phyloP scores from a whole-genome alignment of 2,888 invertebrate genomes.

The Coenonympha glycerion region DNA sequence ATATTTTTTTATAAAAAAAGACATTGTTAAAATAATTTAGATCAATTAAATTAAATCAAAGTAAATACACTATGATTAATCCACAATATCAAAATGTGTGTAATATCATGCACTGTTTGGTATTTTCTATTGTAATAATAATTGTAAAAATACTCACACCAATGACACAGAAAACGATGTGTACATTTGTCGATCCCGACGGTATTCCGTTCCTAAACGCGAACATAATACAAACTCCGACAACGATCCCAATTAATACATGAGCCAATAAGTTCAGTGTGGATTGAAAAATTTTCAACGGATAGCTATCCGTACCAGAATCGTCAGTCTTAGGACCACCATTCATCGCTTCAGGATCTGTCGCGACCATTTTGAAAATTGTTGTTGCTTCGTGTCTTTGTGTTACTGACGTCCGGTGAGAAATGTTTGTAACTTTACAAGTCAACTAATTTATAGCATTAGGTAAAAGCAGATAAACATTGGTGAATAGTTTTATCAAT shows the following conservation, averaged over 20 bases:
- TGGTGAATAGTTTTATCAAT: constrained; percentile 37
- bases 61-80: too few relatives aligned
- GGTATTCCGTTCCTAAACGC: constrained; percentile 43
- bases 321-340: constrained; percentile 19
- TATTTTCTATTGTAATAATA: too few relatives aligned
- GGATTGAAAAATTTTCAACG: constrained; percentile 43
- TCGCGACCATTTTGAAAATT: constrained; percentile 2
- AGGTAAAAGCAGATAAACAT: constrained; percentile 29
- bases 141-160: constrained; percentile 63
- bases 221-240: constrained; percentile 41
- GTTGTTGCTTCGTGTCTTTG: too few relatives aligned
- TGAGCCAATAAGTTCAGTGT: constrained; percentile 47
- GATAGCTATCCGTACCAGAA: constrained; percentile 27
- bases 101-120: too few relatives aligned
- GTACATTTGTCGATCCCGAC: constrained; percentile 39
- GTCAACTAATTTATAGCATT: constrained; percentile 26
- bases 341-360: constrained; percentile 22
- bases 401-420: constrained; percentile 10
- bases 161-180: constrained; percentile 54
- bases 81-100: too few relatives aligned
- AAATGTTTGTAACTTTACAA: constrained; percentile 14
- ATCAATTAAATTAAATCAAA: neutral
- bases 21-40: too few relatives aligned
- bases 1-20: too few relatives aligned
- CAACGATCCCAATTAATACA: constrained; percentile 49